These are phyloP conservation scores for Scaptomyza reducta DNA, from an alignment of 2,888 invertebrate species.

Conservation along the genomic window DNA sequence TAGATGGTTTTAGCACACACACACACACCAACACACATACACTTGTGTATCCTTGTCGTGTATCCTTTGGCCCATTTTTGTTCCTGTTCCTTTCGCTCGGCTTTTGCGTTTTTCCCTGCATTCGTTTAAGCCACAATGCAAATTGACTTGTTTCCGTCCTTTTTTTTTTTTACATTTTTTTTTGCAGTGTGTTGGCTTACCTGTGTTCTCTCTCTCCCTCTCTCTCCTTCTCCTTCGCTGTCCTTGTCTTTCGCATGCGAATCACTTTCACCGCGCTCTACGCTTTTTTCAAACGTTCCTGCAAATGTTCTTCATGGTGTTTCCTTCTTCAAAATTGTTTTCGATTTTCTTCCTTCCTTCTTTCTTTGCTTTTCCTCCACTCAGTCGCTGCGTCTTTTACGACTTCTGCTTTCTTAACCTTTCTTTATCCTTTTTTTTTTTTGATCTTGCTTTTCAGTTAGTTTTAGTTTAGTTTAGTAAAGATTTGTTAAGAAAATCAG, in stretches of 20 bases:
- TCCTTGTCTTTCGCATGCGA: conserved; percentile 29
- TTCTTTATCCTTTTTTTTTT: not conserved
- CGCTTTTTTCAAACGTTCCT: conserved; percentile 6
- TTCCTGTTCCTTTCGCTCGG: conserved; percentile 40
- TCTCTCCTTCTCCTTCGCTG: not conserved
- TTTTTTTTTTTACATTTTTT: conserved; percentile 13
- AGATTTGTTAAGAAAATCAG: not conserved
- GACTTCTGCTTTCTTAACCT: not conserved
- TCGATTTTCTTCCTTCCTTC: conserved; percentile 29
- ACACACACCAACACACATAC: not conserved
- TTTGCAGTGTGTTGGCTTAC: conserved; percentile 4
- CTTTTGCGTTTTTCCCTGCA: conserved; percentile 34
- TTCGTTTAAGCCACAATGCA: conserved; percentile 77
- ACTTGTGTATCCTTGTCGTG: conserved; percentile 41
- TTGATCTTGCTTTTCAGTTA: not conserved
- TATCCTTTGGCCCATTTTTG: conserved; percentile 45
- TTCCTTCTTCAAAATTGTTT: conserved; percentile 61
- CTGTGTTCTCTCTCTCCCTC: conserved; percentile 3
- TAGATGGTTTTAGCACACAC: conserved; percentile 22
- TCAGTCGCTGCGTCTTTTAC: no score
- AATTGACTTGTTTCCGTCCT: conserved; percentile 76
- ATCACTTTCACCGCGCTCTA: conserved; percentile 48
- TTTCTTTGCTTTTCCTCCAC: not conserved
- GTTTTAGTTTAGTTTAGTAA: not conserved
- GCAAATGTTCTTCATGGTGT: conserved; percentile 29